Evolutionary conservation across 2,113 vertebrate species (phyloP).

Genomic region (Pelecanoides urinatrix): DNA sequence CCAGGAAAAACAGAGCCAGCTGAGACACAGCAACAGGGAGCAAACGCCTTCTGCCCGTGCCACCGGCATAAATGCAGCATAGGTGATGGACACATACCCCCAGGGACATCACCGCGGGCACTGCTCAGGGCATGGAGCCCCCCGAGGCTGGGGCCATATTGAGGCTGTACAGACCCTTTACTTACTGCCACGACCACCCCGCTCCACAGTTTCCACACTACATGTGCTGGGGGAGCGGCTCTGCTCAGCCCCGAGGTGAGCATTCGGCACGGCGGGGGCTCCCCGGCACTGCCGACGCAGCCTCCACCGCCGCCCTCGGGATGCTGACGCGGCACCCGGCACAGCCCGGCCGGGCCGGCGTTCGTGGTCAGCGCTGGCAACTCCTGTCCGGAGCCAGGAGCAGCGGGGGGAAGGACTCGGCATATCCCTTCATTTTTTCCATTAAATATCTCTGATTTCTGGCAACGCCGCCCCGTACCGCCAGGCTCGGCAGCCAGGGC

Average conservation of each 20-base stretch:
- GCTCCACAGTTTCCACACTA: rapidly evolving
- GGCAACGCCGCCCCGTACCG: rapidly evolving
- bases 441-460: slow-evolving; percentile 9
- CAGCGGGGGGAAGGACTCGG: background rate
- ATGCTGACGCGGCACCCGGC: background rate
- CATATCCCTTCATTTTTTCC: background rate
- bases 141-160: background rate
- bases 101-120: rapidly evolving
- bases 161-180: background rate
- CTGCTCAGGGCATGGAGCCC: rapidly evolving
- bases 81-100: rapidly evolving
- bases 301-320: background rate
- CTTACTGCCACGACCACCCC: rapidly evolving
- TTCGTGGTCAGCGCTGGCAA: background rate
- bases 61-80: rapidly evolving
- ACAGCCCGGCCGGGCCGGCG: rapidly evolving
- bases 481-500: background rate
- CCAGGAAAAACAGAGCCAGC: slow-evolving; percentile 12
- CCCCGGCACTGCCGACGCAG: background rate
- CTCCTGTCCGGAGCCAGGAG: background rate
- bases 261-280: rapidly evolving
- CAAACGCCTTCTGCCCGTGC: background rate
- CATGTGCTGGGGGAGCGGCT: background rate
- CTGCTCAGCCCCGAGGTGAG: background rate
- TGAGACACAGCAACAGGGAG: background rate